These are phyloP conservation scores for Gymnobelideus leadbeateri DNA, from an alignment of 2,113 vertebrate species.

Conservation along the genomic window DNA sequence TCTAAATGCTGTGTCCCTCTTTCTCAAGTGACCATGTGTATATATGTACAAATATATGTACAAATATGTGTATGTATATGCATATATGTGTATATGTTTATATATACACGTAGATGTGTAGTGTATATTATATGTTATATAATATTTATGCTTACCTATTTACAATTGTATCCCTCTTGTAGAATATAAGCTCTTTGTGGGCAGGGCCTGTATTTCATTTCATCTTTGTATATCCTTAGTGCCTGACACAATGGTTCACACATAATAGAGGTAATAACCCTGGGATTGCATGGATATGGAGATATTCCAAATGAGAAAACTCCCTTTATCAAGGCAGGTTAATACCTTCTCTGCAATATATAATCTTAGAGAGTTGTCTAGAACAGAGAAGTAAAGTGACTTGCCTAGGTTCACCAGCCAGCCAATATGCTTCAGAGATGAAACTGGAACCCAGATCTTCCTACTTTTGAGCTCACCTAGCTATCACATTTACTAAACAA, in stretches of 20 bases:
- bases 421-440: neutral
- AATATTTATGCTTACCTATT: neutral
- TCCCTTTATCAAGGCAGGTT: neutral
- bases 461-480: neutral
- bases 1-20: neutral
- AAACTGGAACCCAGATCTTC: neutral
- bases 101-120: no score
- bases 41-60: neutral
- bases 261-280: neutral
- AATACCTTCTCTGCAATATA: neutral
- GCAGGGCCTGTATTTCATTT: neutral
- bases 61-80: neutral
- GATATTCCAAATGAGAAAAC: neutral
- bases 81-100: neutral
- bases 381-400: neutral
- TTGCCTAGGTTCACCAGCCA: neutral
- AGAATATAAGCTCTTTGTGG: neutral
- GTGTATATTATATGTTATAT: neutral
- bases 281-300: neutral
- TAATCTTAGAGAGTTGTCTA: neutral
- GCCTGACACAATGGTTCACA: neutral
- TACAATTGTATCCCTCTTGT: neutral
- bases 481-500: neutral
- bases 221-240: neutral
- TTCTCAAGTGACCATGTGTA: neutral